A percentile compares a stretch with the other conserved stretches of the same genome.
phyloP scores from a whole-genome alignment of 2,797 vertebrate species.

The Nothura maculosa region DNA sequence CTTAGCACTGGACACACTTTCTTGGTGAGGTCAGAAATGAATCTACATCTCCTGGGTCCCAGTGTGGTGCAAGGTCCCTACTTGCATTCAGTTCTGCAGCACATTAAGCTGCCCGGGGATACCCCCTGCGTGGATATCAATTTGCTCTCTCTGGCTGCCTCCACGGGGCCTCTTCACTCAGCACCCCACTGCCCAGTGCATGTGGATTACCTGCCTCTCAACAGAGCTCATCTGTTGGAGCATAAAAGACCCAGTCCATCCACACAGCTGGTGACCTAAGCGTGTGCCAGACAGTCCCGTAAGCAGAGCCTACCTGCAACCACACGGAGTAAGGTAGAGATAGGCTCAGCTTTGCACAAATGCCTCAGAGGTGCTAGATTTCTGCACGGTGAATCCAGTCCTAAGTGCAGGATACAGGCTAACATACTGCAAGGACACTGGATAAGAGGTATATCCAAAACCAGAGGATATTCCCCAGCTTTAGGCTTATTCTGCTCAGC shows the following conservation, averaged over 20 bases:
- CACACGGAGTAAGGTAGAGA: neutral
- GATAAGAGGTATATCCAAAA: neutral
- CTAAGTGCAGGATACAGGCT: neutral
- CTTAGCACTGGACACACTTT: neutral
- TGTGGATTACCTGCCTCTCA: neutral
- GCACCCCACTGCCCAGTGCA: neutral
- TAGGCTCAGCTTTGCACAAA: neutral
- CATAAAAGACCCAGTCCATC: neutral
- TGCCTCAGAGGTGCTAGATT: accelerated
- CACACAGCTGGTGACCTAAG: neutral
- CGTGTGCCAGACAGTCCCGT: neutral
- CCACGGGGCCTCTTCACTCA: neutral
- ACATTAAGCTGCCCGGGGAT: neutral
- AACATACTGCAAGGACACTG: neutral
- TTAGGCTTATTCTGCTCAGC: accelerated
- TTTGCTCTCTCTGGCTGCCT: neutral
- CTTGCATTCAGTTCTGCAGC: neutral
- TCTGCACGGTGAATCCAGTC: neutral
- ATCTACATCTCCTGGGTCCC: neutral
- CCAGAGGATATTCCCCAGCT: neutral
- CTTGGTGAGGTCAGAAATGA: neutral
- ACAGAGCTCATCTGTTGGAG: neutral
- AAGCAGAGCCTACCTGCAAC: neutral
- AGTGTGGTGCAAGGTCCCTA: neutral
- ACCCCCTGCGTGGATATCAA: neutral